Percentiles rank a stretch among this genome's conserved stretches.
phyloP scores from a whole-genome alignment of 1,140 invertebrate genomes.

The Nasonia giraulti region DNA sequence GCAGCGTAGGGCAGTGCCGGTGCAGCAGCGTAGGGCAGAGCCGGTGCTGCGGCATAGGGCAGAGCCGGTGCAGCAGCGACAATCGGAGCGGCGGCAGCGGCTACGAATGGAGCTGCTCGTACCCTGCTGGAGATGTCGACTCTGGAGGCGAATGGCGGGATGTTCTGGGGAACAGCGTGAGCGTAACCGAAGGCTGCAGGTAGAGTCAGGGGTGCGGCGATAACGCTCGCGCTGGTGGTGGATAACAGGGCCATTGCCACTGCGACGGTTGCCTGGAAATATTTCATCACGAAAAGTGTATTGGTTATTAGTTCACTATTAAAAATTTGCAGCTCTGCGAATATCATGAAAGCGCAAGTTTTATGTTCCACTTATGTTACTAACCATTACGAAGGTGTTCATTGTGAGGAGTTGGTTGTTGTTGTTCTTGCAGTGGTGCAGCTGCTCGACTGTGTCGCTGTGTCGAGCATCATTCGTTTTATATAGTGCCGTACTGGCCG shows the following conservation, averaged over 20 bases:
- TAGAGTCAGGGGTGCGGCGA: constrained; percentile 58
- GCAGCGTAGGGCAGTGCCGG: not conserved
- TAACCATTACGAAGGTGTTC: constrained; percentile 46
- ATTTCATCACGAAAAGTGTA: no score
- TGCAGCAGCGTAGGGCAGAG: not conserved
- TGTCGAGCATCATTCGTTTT: not conserved
- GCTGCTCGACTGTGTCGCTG: not conserved
- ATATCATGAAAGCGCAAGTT: no score
- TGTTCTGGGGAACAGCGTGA: constrained; percentile 72
- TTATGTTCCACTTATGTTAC: not conserved
- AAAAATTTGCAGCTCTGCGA: no score
- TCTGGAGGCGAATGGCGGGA: constrained; percentile 75
- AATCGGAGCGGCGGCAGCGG: constrained; percentile 29
- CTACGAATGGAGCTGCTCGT: constrained; percentile 58
- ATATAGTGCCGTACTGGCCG: constrained; percentile 1
- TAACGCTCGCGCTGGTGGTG: constrained; percentile 52
- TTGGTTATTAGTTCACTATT: no score
- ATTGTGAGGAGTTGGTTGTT: constrained; percentile 17
- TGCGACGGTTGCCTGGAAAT: constrained; percentile 56
- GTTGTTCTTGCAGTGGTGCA: constrained; percentile 8
- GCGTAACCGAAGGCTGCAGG: constrained; percentile 63
- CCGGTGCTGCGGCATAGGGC: no score
- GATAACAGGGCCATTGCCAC: constrained; percentile 51
- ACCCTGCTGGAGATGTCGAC: constrained; percentile 73
- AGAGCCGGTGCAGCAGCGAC: constrained; percentile 52